phyloP scores from a whole-genome alignment of 2,797 vertebrate genomes.

The Micrastur ruficollis region DNA sequence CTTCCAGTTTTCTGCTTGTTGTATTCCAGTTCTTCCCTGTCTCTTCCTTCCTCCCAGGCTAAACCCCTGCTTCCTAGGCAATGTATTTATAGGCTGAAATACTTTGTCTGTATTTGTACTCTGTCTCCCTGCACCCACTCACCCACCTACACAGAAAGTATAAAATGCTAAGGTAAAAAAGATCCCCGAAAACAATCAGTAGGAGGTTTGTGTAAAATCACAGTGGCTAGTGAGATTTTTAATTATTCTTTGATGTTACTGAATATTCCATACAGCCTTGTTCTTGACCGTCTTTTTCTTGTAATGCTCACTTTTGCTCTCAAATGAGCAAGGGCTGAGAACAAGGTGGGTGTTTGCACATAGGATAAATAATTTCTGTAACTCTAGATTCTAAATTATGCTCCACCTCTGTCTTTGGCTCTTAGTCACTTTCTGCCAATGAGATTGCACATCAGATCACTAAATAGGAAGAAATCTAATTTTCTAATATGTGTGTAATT shows the following conservation, averaged over 20 bases:
- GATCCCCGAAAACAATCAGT: not conserved
- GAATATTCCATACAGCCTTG: not conserved
- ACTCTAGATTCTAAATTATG: not conserved
- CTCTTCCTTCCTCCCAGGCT: not conserved
- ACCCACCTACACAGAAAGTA: not conserved
- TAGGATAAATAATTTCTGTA: not conserved
- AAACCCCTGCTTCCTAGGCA: not conserved
- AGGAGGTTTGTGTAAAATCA: not conserved
- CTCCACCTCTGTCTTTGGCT: not conserved
- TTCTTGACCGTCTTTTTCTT: not conserved
- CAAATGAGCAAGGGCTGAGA: not conserved
- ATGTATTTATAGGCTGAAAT: not conserved
- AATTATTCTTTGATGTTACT: not conserved
- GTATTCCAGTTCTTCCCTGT: not conserved
- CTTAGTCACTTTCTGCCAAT: not conserved
- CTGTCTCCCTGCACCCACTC: not conserved
- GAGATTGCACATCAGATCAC: not conserved
- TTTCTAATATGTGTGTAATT: not conserved
- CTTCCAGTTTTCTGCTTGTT: not conserved
- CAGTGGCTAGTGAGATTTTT: not conserved
- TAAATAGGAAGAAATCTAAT: not conserved
- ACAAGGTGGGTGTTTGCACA: not conserved
- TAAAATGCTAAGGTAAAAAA: not conserved
- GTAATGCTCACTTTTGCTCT: not conserved
- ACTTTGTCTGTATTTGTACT: not conserved